Evolutionary conservation across 1,140 invertebrate species (phyloP), one percentile per base, ranked within the genome.

Genomic region (Radopholus similis): DNA sequence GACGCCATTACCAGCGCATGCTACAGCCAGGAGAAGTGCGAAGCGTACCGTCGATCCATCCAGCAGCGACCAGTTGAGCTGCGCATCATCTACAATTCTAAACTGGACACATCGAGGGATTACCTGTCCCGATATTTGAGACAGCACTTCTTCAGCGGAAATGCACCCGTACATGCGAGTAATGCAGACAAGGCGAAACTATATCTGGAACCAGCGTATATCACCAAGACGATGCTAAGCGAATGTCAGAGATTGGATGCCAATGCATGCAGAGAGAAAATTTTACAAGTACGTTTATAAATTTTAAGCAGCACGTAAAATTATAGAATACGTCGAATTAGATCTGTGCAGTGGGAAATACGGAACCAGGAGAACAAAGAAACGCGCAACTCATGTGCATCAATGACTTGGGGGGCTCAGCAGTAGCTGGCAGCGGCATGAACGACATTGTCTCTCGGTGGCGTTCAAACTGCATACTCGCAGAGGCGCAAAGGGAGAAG

Each of bases 1-100:
- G 40, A 18, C 28, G 32, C 42, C 15, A 28, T 62, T 23, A 49
- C 21, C 32, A 6, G 32, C 6, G 21, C 42, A 11, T 62, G 59
- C 47, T 62, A 42, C 18, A 42, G 47, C n/a, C 32, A 42, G n/a
- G 21, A 62, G 47, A 21, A 47, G n/a, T 62, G 59, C 49, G 32
- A 49, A 47, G 26, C 42, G 47, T 34, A 40, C n/a, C 18, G 28
- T 28, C 26, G 49, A 28, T 47, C 21, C 21, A 35, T 49, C 49
- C 47, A 62, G 21, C 37, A 40, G 26, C 28, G 11, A 42, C 59
- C 59, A 26, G 32, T 62, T 47, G 32, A 62, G 13, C 30, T 62
- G n/a, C 40, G 30, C 40, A 42, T 62, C 8, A 62, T 62, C 34
- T 62, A 47, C 34, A 34, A 62, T 42, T 62, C 59, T 30, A 35